Evolutionary conservation across 2,888 invertebrate species (phyloP).

Genomic region (Agonopterix arenella): DNA sequence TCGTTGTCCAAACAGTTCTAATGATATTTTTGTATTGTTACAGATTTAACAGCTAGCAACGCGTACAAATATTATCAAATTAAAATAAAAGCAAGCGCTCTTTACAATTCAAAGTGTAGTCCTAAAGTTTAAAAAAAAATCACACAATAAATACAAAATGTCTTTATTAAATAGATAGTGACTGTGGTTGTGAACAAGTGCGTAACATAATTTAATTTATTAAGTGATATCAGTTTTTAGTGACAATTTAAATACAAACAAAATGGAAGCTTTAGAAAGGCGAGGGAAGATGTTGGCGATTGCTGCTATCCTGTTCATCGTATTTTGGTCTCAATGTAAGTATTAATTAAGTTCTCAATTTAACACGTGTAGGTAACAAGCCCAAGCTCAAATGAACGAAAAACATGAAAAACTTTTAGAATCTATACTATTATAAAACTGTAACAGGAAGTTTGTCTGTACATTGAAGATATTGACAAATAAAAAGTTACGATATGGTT

Average conservation of each 20-base stretch:
- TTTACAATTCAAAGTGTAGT: not conserved
- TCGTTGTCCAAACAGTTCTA: no score
- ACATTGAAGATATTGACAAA: no score
- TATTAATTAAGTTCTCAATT: slow-evolving; percentile 12
- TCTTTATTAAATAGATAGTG: slow-evolving; percentile 7
- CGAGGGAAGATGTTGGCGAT: slow-evolving; percentile 40
- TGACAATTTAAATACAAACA: slow-evolving; percentile 17
- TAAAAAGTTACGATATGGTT: no score
- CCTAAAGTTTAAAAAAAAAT: not conserved
- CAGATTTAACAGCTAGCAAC: slow-evolving; percentile 1
- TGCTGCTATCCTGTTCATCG: slow-evolving; percentile 42
- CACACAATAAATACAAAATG: slow-evolving; percentile 1
- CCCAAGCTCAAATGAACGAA: no score
- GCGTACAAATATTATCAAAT: not conserved
- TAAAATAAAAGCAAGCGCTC: not conserved
- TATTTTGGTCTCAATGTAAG: slow-evolving; percentile 63
- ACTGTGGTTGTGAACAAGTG: slow-evolving; percentile 1
- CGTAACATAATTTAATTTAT: not conserved
- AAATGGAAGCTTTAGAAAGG: slow-evolving; percentile 68
- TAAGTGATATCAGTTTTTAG: slow-evolving; percentile 3
- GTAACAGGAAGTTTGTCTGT: no score
- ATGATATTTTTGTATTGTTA: slow-evolving; percentile 5
- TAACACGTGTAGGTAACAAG: no score
- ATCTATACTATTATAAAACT: no score
- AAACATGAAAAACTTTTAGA: no score